A percentile compares a stretch with the other conserved stretches of the same genome.
Evolutionary conservation across 2,797 vertebrate genomes (phyloP).

Genomic region (Morus bassanus): DNA sequence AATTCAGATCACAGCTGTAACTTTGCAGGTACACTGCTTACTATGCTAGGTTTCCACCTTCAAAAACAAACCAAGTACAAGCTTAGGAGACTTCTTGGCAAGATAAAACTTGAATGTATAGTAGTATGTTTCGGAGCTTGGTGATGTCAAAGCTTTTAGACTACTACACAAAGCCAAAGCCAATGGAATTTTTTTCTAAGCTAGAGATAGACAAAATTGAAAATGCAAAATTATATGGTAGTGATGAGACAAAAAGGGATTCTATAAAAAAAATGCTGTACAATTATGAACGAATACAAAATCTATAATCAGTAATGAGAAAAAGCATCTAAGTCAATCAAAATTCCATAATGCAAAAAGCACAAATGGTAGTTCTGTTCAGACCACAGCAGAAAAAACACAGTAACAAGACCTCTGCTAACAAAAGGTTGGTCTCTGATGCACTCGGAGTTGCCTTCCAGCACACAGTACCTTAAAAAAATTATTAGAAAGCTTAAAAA

Average conservation of each 20-base stretch:
- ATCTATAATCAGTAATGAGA: background rate
- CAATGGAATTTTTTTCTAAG: background rate
- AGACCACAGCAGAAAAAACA: background rate
- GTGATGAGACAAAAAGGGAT: background rate
- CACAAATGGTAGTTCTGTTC: background rate
- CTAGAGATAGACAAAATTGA: background rate
- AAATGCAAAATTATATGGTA: background rate
- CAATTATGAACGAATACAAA: background rate
- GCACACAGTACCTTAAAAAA: background rate
- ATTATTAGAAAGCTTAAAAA: background rate
- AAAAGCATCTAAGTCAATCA: background rate
- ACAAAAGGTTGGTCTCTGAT: background rate
- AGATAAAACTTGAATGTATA: background rate
- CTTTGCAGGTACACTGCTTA: background rate
- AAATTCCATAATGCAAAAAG: background rate
- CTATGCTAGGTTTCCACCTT: background rate
- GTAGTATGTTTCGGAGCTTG: background rate
- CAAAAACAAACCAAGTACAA: background rate
- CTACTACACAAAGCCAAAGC: background rate
- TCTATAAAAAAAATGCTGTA: background rate
- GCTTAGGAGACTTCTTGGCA: background rate
- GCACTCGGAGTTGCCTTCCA: background rate
- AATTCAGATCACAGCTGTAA: background rate
- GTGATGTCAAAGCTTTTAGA: background rate
- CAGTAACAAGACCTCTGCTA: background rate